Percentiles rank a stretch among this genome's conserved stretches.
phyloP scores from a whole-genome alignment of 2,888 invertebrate species.

The Harpalus rubripes region DNA sequence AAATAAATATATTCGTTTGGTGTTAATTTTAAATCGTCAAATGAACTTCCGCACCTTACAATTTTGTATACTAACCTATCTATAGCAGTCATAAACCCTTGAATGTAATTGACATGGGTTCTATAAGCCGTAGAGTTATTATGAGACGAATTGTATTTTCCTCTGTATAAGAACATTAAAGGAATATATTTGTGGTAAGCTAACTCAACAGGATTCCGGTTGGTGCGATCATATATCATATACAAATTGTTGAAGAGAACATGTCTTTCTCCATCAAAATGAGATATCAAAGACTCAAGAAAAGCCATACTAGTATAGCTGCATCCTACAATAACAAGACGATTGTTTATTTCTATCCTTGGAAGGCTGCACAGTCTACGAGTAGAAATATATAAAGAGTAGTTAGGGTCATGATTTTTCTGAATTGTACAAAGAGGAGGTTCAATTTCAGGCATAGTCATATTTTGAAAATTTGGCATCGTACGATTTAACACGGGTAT shows the following conservation, averaged over 20 bases:
- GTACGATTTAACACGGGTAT: slow-evolving; percentile 73
- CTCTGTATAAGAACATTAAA: slow-evolving; percentile 75
- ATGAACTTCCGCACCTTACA: too few species aligned
- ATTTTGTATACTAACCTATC: slow-evolving; percentile 78
- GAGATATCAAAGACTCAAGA: slow-evolving; percentile 79
- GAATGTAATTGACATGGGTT: slow-evolving; percentile 84
- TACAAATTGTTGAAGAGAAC: slow-evolving; percentile 85
- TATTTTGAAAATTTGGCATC: slow-evolving; percentile 70
- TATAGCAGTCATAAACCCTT: slow-evolving; percentile 80
- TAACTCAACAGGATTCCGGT: not conserved
- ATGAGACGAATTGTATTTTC: slow-evolving; percentile 80
- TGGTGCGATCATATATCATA: slow-evolving; percentile 81
- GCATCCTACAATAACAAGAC: slow-evolving; percentile 84
- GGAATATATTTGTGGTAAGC: slow-evolving; percentile 8
- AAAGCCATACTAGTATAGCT: slow-evolving; percentile 83
- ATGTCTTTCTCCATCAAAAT: slow-evolving; percentile 72
- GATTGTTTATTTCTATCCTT: slow-evolving; percentile 80
- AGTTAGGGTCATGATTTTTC: not conserved
- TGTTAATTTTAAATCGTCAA: too few species aligned
- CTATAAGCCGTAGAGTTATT: slow-evolving; percentile 80
- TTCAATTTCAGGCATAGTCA: not conserved
- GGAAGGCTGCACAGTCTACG: slow-evolving; percentile 78
- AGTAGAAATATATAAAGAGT: slow-evolving; percentile 79
- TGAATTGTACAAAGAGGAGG: not conserved
- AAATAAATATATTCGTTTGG: too few species aligned